Conservation (phyloP, 2,797 vertebrate species). For the Acanthornis magna region DNA sequence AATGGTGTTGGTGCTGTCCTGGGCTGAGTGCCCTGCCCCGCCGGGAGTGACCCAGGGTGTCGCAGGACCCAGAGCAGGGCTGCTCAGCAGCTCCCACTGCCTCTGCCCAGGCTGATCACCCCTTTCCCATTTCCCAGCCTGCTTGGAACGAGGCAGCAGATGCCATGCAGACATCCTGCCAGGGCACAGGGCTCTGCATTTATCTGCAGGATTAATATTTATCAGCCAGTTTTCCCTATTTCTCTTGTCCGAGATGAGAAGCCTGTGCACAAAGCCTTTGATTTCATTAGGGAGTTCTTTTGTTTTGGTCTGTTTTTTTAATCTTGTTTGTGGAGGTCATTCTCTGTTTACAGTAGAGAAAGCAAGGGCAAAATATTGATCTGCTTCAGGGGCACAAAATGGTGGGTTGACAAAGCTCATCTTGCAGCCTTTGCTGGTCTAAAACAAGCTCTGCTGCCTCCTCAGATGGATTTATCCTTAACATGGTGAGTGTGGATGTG, state of each 20-base stretch:
- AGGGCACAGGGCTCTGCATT: background rate
- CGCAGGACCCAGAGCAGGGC: fast-evolving
- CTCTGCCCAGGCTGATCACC: background rate
- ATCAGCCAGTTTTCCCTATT: background rate
- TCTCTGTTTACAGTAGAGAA: background rate
- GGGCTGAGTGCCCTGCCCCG: background rate
- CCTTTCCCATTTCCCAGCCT: background rate
- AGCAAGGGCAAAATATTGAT: background rate
- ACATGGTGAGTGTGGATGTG: background rate
- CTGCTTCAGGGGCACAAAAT: background rate
- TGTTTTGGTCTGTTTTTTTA: constrained; percentile 11
- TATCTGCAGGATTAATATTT: background rate
- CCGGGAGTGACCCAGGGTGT: fast-evolving
- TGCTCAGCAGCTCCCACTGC: background rate
- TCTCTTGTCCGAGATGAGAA: background rate
- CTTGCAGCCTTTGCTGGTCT: background rate
- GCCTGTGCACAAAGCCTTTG: background rate
- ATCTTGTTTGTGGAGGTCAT: constrained; percentile 14
- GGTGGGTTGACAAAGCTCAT: background rate
- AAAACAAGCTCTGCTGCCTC: background rate
- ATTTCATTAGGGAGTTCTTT: constrained; percentile 25
- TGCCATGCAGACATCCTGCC: background rate
- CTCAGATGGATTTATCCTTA: background rate
- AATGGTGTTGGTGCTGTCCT: background rate
- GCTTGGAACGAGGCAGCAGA: background rate